These are phyloP conservation scores for Patella vulgata DNA, from an alignment of 1,140 invertebrate genomes.

Conservation along the genomic window DNA sequence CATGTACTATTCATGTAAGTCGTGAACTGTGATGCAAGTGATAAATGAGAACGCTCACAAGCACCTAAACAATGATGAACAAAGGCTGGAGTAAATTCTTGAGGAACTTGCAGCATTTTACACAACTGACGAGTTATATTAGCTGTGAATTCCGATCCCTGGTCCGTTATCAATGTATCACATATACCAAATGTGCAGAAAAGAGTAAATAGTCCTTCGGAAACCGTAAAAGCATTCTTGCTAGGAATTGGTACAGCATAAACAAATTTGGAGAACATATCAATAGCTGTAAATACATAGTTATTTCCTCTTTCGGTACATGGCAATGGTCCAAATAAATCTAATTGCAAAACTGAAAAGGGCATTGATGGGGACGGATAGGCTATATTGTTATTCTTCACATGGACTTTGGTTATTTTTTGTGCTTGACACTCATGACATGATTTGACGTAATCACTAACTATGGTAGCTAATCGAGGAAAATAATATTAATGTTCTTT, in stretches of 20 bases:
- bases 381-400: conserved; percentile 4
- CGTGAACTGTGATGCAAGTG: conserved; percentile 13
- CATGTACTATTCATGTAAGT: conserved; percentile 5
- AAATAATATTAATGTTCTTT: conserved; percentile 22
- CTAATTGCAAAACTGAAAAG: conserved; percentile 28
- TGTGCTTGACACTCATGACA: conserved; percentile 16
- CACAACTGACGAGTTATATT: conserved; percentile 12
- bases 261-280: conserved; percentile 22
- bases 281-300: conserved; percentile 31
- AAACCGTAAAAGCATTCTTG: conserved; percentile 21
- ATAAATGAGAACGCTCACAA: conserved; percentile 21
- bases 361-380: conserved; percentile 17
- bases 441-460: conserved; percentile 20
- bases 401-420: conserved; percentile 14
- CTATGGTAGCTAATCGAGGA: background rate
- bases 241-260: conserved; percentile 10
- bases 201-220: conserved; percentile 9
- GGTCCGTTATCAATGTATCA: conserved; percentile 18
- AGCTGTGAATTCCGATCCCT: conserved; percentile 17
- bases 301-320: conserved; percentile 16
- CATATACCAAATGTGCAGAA: conserved; percentile 19
- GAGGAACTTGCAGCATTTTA: background rate
- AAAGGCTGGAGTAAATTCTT: conserved; percentile 21
- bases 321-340: conserved; percentile 20
- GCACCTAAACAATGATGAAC: conserved; percentile 27